phyloP scores from a whole-genome alignment of 2,113 vertebrate species.

The Perccottus glenii region DNA sequence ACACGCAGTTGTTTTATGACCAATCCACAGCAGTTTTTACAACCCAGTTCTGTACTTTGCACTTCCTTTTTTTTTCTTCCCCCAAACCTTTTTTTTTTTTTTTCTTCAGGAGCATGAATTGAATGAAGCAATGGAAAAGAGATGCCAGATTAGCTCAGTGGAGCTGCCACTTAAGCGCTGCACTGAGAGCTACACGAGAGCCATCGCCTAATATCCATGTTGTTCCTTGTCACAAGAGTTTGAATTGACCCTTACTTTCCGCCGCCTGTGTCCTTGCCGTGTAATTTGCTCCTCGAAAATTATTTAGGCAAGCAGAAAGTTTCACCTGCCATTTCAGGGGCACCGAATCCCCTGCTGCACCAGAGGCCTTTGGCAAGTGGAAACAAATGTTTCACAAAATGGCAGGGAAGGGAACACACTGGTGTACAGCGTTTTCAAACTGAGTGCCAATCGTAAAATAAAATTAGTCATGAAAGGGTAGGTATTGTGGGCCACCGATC shows the following conservation, averaged over 20 bases:
- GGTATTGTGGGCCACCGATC: constrained; percentile 69
- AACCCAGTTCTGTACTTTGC: constrained; percentile 52
- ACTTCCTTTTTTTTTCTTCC: constrained; percentile 21
- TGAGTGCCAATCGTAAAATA: constrained; percentile 91
- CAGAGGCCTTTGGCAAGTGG: constrained; percentile 81
- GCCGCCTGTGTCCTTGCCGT: constrained; percentile 54
- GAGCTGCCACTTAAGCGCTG: constrained; percentile 55
- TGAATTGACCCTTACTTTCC: constrained; percentile 58
- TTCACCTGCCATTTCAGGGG: constrained; percentile 80
- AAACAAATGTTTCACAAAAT: constrained; percentile 80
- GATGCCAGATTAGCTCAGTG: constrained; percentile 60
- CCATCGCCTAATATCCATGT: constrained; percentile 48
- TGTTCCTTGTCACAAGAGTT: constrained; percentile 58
- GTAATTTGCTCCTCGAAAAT: constrained; percentile 77
- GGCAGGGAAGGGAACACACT: constrained; percentile 83
- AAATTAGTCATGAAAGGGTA: constrained; percentile 85
- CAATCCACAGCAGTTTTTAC: constrained; percentile 26
- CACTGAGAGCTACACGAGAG: constrained; percentile 25
- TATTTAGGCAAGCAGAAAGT: constrained; percentile 82
- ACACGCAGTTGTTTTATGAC: constrained; percentile 32
- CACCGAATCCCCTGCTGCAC: constrained; percentile 67
- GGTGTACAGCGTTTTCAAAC: constrained; percentile 75
- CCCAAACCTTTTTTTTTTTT: constrained; percentile 10
- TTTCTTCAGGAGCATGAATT: constrained; percentile 31
- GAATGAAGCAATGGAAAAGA: constrained; percentile 40